These are phyloP conservation scores for Bombus waltoni DNA, from an alignment of 1,140 invertebrate species.

Conservation along the genomic window DNA sequence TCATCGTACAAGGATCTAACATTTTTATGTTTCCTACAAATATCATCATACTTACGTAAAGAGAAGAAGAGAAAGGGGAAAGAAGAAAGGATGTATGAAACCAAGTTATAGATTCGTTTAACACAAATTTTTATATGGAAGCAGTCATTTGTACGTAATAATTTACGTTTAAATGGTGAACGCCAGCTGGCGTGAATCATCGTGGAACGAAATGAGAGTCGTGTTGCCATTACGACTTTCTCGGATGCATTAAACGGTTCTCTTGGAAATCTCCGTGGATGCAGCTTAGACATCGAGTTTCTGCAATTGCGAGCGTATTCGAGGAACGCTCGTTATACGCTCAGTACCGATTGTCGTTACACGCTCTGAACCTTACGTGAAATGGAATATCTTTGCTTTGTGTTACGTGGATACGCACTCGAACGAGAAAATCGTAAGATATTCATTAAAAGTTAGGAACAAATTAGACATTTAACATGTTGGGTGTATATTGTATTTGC, in stretches of 20 bases:
- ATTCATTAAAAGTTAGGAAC: background rate
- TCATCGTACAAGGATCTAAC: too few relatives aligned
- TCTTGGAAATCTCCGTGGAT: slow-evolving; percentile 2
- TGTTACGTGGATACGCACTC: background rate
- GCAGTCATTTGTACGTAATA: background rate
- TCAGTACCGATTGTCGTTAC: background rate
- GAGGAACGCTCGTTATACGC: background rate
- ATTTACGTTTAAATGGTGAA: background rate
- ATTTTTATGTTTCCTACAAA: background rate
- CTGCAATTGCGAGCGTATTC: slow-evolving; percentile 17
- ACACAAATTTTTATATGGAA: background rate
- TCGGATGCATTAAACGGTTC: slow-evolving; percentile 24
- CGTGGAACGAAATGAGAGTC: background rate
- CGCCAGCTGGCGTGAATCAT: slow-evolving; percentile 1
- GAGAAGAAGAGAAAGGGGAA: background rate
- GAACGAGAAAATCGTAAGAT: background rate
- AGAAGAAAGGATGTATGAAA: background rate
- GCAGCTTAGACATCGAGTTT: slow-evolving; percentile 3
- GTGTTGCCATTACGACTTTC: slow-evolving; percentile 11
- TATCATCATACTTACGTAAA: background rate
- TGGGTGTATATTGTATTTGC: background rate
- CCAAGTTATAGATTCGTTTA: background rate
- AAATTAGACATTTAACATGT: background rate
- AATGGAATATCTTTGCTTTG: background rate
- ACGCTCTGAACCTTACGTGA: background rate